phyloP scores from a whole-genome alignment of 1,140 invertebrate species.

The Diuraphis noxia region DNA sequence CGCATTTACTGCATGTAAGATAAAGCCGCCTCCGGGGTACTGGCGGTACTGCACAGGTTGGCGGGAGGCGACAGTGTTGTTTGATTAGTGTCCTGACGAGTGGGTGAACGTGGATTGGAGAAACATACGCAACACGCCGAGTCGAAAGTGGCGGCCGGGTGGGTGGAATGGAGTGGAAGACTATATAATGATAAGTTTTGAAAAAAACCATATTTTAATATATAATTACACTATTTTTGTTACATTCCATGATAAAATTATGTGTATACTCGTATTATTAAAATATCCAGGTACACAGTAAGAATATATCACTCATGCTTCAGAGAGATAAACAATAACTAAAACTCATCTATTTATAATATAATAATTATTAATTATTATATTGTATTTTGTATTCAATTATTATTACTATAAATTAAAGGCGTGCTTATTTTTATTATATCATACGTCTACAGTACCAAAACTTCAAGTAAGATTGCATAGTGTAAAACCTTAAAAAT shows the following conservation, averaged over 20 bases:
- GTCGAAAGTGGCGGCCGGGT: background rate
- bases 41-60: background rate
- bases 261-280: background rate
- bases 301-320: background rate
- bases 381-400: background rate
- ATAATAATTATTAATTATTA: too few species aligned
- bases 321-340: background rate
- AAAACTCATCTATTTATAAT: background rate
- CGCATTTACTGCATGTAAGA: conserved; percentile 3
- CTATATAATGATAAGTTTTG: background rate
- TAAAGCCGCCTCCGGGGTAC: background rate
- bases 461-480: too few species aligned
- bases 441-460: too few species aligned
- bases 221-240: background rate
- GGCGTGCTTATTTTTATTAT: too few species aligned
- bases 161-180: background rate
- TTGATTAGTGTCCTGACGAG: conserved; percentile 25
- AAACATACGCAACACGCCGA: background rate
- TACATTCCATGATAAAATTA: background rate
- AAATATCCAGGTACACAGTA: background rate
- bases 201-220: background rate
- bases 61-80: background rate
- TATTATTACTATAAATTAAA: background rate
- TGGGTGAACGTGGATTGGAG: background rate
- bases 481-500: background rate